These are phyloP conservation scores for Bambusicola thoracicus DNA, from an alignment of 2,113 vertebrate species.

Conservation along the genomic window DNA sequence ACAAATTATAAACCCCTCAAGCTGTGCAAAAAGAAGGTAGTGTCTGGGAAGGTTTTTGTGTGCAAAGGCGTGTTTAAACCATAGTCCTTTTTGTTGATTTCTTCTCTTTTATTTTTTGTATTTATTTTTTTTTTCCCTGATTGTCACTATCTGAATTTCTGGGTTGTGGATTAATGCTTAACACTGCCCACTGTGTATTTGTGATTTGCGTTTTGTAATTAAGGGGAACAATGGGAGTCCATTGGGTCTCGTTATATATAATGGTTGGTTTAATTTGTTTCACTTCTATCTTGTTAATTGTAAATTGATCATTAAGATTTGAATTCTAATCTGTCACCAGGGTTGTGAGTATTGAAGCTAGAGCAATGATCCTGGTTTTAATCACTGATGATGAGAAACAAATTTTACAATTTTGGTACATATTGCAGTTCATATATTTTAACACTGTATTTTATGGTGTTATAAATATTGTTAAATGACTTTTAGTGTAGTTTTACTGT, in stretches of 20 bases:
- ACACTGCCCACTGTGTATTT: conserved; percentile 79
- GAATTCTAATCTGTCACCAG: conserved; percentile 87
- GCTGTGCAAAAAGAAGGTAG: background rate
- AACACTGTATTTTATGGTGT: conserved; percentile 85
- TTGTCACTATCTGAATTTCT: conserved; percentile 72
- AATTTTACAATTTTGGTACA: conserved; percentile 87
- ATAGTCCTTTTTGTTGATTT: conserved; percentile 40
- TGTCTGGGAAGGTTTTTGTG: conserved; percentile 22
- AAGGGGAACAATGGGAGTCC: conserved; percentile 86
- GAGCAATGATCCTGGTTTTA: conserved; percentile 83
- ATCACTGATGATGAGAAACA: conserved; percentile 88
- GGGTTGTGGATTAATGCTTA: conserved; percentile 78
- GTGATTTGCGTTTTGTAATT: conserved; percentile 84
- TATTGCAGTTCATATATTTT: conserved; percentile 89
- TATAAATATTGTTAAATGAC: conserved; percentile 90
- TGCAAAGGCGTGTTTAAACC: conserved; percentile 28
- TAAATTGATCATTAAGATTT: conserved; percentile 90
- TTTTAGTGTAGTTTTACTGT: conserved; percentile 87
- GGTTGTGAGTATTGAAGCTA: conserved; percentile 83
- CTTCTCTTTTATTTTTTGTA: conserved; percentile 18
- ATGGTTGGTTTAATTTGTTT: conserved; percentile 90
- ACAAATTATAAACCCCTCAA: conserved; percentile 35
- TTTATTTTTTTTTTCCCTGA: background rate
- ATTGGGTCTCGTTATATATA: conserved; percentile 84
- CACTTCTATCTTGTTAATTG: conserved; percentile 89